phyloP scores from a whole-genome alignment of 2,113 vertebrate genomes.

The Origma solitaria region DNA sequence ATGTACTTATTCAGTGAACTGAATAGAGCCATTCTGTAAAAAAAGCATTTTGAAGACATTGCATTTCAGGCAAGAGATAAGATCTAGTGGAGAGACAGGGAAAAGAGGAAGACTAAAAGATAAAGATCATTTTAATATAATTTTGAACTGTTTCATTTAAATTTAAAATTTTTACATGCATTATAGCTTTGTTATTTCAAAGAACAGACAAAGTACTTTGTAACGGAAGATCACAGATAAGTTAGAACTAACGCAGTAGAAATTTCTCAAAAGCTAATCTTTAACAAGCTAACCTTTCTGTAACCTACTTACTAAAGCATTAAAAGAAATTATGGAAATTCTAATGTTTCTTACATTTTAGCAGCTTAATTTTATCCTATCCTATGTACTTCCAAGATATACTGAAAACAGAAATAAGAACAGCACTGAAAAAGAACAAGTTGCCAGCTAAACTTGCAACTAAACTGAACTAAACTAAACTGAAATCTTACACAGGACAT shows the following conservation, averaged over 20 bases:
- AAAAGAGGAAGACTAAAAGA: background rate
- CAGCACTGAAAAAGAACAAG: background rate
- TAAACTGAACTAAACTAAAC: too few relatives aligned
- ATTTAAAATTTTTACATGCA: background rate
- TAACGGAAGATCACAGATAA: background rate
- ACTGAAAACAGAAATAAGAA: conserved; percentile 1
- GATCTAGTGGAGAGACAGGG: conserved; percentile 8
- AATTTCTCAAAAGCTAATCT: conserved; percentile 38
- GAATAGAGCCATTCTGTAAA: conserved; percentile 37
- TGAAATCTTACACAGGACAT: background rate
- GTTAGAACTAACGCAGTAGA: background rate
- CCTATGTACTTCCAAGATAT: background rate
- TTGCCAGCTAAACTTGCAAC: background rate
- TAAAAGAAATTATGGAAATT: background rate
- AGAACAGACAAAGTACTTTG: background rate
- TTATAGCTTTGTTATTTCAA: conserved; percentile 23
- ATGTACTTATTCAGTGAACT: conserved; percentile 34
- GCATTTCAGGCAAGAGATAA: conserved; percentile 51
- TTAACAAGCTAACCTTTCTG: conserved; percentile 19
- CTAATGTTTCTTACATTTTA: background rate
- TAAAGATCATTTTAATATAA: conserved; percentile 29
- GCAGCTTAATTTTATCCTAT: background rate
- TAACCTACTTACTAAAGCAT: background rate
- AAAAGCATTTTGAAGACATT: conserved; percentile 27
- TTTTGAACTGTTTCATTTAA: conserved; percentile 46